Evolutionary conservation across 2,888 invertebrate genomes (phyloP), one percentile per base, ranked within the genome.

Genomic region (Cephus spinipes): DNA sequence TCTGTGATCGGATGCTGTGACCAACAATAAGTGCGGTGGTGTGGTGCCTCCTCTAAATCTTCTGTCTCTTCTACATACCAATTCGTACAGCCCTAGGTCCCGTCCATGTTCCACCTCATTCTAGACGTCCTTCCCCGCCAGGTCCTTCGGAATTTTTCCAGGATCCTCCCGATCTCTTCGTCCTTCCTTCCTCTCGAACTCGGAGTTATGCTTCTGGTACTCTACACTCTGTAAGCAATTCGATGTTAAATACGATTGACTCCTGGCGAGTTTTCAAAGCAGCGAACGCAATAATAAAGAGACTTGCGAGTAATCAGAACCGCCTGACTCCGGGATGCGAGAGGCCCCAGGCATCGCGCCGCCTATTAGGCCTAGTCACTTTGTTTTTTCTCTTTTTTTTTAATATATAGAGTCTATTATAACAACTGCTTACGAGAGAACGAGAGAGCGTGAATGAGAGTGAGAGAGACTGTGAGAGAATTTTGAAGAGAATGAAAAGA

Each of bases 1-100:
- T 91, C 90, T 90, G 87, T 91, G 91, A 90, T 91, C 91, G 90
- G 90, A 91, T 91, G 91, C 91, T 91, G 91, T 91, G 91, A 91
- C 91, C 91, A 91, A 91, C 91, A 91, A 91, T 91, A 91, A 91
- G 82, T 88, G 82, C 80, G 91, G 90, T 88, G 90, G 88, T 88
- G 88, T 89, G 90, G 87, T 87, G 85, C 84, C 85, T 81, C 35
- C 75, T 36, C 68, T 23, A n/a, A 33, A 85, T 76, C 85, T 82
- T 79, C 75, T 82, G 85, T 79, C 78, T 79, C 78, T 81, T 74
- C 75, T 79, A 15, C 71, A 55, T 55, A 55, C 23, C 23, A 55
- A 23, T 40, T 40, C 9, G 9, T 23, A 23, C 6, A 55, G 55
- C 9, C 55, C 55, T 1, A 55, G 6, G 0, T 9, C 55, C 55